Conservation (phyloP, 2,888 invertebrate genomes). For the Digitonthophagus gazella region DNA sequence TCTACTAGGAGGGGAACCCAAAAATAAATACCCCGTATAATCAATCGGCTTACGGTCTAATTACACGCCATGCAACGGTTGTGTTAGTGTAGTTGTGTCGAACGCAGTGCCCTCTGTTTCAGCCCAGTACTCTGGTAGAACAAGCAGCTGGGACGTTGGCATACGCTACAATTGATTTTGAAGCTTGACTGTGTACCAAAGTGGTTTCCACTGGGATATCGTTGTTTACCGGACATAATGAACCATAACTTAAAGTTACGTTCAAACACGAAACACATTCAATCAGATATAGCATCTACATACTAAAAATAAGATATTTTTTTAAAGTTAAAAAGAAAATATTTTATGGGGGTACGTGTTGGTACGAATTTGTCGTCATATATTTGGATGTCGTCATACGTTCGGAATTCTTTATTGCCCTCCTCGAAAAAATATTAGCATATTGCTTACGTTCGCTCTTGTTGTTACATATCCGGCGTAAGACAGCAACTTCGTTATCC, state of each 20-base stretch:
- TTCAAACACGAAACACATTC: not conserved
- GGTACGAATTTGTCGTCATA: not conserved
- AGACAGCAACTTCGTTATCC: not conserved
- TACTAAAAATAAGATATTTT: no score
- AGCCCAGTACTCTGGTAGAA: not conserved
- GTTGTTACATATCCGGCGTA: not conserved
- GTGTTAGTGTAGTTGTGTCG: not conserved
- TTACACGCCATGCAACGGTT: not conserved
- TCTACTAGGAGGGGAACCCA: not conserved
- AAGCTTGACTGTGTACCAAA: not conserved
- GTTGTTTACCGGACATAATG: not conserved
- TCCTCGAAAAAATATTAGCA: not conserved
- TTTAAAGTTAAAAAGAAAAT: no score
- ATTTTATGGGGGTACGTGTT: no score
- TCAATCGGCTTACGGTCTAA: not conserved
- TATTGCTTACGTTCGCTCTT: not conserved
- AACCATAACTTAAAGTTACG: no score
- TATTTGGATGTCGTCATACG: not conserved
- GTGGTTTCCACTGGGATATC: not conserved
- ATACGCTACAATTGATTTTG: not conserved
- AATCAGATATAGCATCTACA: no score
- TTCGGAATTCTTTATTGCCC: not conserved
- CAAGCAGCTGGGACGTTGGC: not conserved
- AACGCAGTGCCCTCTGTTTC: not conserved
- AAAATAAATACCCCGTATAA: not conserved